Evolutionary conservation across 2,113 vertebrate genomes (phyloP), one percentile per base, ranked within the genome.

Genomic region (Phyllostomus discolor): DNA sequence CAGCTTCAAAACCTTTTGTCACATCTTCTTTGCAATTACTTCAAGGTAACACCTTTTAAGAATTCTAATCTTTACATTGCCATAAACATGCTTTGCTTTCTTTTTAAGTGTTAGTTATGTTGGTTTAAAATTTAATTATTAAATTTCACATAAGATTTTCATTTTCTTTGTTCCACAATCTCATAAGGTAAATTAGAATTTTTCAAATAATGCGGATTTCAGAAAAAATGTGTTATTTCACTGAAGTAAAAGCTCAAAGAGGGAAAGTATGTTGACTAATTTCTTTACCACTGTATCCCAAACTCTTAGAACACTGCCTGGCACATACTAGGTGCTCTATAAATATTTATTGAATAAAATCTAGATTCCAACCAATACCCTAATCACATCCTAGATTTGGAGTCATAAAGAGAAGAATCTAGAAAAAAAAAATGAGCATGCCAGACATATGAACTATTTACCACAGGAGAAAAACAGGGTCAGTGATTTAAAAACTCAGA

Each of bases 181-280:
- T 24, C 1, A 12, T 50, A 54, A 91, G 31, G 8, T 92, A 78
- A 70, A 67, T 85, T 82, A 35, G 1, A 88, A 73, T 86, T 92
- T 67, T 73, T 95, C 86, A 67, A 93, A 67, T 85, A 79, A 95
- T 48, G 15, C 17, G 64, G 7, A 85, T 96, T 88, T 94, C 26
- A 84, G 54, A 91, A 97, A 79, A 66, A 43, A 62, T 88, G 4
- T 46, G 2, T 11, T 70, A 54, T 46, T 10, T 64, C 14, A 28
- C 16, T 79, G 26, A 94, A 92, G 52, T 3, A 85, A 94, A 92
- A 75, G 1, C 31, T 81, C 35, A 11, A 1, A 7, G 33, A 85
- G 7, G 35, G 33, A 26, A 94, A 93, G 8, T 57, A 76, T 82
- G 92, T 81, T 72, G 28, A 95, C 41, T 52, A 31, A 69, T 20